Evolutionary conservation across 2,113 vertebrate genomes (phyloP), one percentile per base, ranked within the genome.

Genomic region (Gasterosteus nipponicus): DNA sequence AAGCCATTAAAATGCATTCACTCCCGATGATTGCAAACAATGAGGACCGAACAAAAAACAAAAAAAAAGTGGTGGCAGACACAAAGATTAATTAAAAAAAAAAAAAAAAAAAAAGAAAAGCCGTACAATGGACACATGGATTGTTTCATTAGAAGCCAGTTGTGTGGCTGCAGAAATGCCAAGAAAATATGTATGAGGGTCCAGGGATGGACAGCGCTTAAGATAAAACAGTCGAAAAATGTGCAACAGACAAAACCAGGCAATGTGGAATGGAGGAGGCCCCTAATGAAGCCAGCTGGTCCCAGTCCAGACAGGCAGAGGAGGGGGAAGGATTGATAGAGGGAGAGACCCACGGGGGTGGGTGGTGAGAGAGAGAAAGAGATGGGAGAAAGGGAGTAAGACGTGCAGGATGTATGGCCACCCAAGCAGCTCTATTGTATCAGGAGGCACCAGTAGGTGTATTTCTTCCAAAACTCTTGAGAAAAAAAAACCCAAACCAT

Each of bases 281-380:
- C 83, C 87, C 88, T 95, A 94, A 95, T 94, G 93, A 94, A 94
- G 94, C 94, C 94, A 95, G 94, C 94, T 95, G 94, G 94, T 94
- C 84, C 89, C 74, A 83, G 93, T 94, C 94, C 94, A 95, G 94
- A 87, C 93, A 91, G 92, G 89, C 89, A 86, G 90, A 89, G 91
- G 91, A 92, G 91, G 89, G 89, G 88, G 89, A 83, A 90, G 86
- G 92, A 93, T 92, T 93, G 91, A 92, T 91, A 86, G 90, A 90
- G 89, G 86, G 87, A 89, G 83, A 86, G 81, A 89, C 81, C 86
- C 84, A 84, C 53, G 80, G 88, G 87, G 89, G 86, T 70, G 86
- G 91, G 78, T 47, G 89, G 80, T 64, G 78, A 82, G 86, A 83
- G 84, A 84, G 83, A 83, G 84, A 82, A 47, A 79, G 65, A 83